Base-by-base conservation (phyloP, 2,888 invertebrate species). In the Crossocerus cetratus region DNA sequence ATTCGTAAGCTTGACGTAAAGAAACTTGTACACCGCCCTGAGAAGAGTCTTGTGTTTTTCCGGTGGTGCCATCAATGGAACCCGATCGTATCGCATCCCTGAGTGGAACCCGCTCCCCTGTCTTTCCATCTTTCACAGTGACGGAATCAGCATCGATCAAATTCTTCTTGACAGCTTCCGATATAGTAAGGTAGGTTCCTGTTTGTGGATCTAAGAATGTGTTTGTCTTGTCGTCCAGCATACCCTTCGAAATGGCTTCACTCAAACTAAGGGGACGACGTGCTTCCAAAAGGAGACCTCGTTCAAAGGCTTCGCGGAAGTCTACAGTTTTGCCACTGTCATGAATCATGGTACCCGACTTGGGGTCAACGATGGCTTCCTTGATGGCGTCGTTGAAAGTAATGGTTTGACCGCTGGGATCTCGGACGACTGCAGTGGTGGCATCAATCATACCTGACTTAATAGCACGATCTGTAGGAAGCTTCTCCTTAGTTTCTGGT, bases 91-190 rank as follows among this genome's bases (percentile, higher is more conserved):
- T 94, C 0, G 97, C 97, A 86, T 96, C 95, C 8, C 93, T 91
- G n/a, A 97, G 90, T 44, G 95, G 93, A 5, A 97, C 92, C 81
- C 96, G 95, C 83, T 95, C 94, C 0, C 95, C 96, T 54, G 94
- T 92, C 77, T 94, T 93, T 20, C 68, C 58, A 13, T 74, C 74
- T 86, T 95, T 94, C 55, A 97, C 94, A 78, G 95, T 94, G 0
- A 96, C 96, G 0, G 96, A 96, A 82, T 96, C 94, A 0, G 95
- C 94, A 89, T 98, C 96, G 49, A 99, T 94, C 32, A 98, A 91
- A 86, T 95, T 95, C 67, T 94, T 92, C 86, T 94, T 94, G 22
- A 98, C 94, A 0, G 98, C 97, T 87, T 98, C 95, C 18, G 94
- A 93, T 56, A 99, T 92, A 23, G 95, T 95, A 58, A 97, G 91